Evolutionary conservation across 64 coral and sea anemone species (phyloP), one percentile per base, ranked within the genome.

Genomic region (Astreopora myriophthalma): DNA sequence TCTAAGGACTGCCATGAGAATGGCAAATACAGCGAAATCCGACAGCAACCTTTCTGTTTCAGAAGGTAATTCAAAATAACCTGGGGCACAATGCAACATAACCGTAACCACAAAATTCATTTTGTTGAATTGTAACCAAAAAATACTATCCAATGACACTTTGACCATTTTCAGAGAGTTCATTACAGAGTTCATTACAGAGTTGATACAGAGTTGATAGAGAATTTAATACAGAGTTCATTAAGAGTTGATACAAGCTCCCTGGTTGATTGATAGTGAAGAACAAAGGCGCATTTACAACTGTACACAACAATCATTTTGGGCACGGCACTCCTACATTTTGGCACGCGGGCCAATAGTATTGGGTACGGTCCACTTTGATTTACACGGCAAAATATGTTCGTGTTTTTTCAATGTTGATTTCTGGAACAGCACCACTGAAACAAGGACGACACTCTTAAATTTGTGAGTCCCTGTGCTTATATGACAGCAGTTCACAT

Each of bases 381-480:
- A n/a, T 73, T 73, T 73, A 73, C 32, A 73, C 11, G 4, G 32
- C 31, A 73, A 73, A 73, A 73, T 37, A 73, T 73, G 70, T 73
- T 73, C 31, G 37, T n/a, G 35, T 75, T 25, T 75, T 75, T 46
- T 75, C 73, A 24, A 75, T 75, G 73, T 44, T 75, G 36, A 75
- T 75, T 75, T 75, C 34, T 75, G 73, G 19, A 75, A 44, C 71
- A 20, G 73, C 73, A 75, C 36, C 73, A 1, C 73, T 75, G 19
- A 75, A 75, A 44, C 72, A 73, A 73, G 70, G 20, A 4, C 31
- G 57, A 33, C 70, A 73, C 70, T 73, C 32, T 75, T 75, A 42
- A 75, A 42, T 24, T 44, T 75, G 34, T 73, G 58, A 67, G 23
- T 67, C 22, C 23, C 1, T 67, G 11, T n/a, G 20, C 63, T 67